Evolutionary conservation across 2,113 vertebrate species (phyloP), one percentile per base, ranked within the genome.

Genomic region (Otus sunia): DNA sequence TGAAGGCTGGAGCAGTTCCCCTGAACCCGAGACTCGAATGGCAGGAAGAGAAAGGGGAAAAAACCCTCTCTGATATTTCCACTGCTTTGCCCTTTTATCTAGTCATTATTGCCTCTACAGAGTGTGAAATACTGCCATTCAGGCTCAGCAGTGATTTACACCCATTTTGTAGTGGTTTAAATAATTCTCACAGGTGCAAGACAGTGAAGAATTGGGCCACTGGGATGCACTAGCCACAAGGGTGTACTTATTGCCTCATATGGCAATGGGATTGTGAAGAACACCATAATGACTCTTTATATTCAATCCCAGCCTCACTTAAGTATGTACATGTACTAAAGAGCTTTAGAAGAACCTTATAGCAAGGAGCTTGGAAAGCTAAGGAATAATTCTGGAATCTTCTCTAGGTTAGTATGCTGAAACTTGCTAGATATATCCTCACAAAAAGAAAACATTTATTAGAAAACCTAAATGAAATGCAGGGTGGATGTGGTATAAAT

Each of bases 101-200:
- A 72, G 69, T 60, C 53, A 58, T 95, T 91, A 91, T 91, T 94
- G 63, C 84, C 45, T 94, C 62, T 69, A 75, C 53, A 59, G 83
- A 68, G 77, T 82, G 73, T 79, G 77, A 92, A 96, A 95, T 91
- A 41, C 72, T 94, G 94, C 73, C 58, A 85, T 92, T 94, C 49
- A 58, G 69, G 14, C 66, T 85, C 53, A 49, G 66, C 26, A 11
- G 30, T 88, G 92, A 95, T 95, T 95, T 94, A 91, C 83, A 76
- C 66, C 21, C 50, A 29, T 94, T 92, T 88, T 81, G 34, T 55
- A 92, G 75, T 32, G 55, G 74, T 83, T 94, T 94, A 94, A 96
- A 75, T 90, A 95, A 77, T 66, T 90, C 86, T 58, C 2, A 3
- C 36, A 76, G 66, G 58, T 85, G 58, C 55, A 82, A 94, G 86